A percentile compares a stretch with the other conserved stretches of the same genome.
These are phyloP conservation scores for Gavia stellata DNA, from an alignment of 2,113 vertebrate species.

Conservation along the genomic window DNA sequence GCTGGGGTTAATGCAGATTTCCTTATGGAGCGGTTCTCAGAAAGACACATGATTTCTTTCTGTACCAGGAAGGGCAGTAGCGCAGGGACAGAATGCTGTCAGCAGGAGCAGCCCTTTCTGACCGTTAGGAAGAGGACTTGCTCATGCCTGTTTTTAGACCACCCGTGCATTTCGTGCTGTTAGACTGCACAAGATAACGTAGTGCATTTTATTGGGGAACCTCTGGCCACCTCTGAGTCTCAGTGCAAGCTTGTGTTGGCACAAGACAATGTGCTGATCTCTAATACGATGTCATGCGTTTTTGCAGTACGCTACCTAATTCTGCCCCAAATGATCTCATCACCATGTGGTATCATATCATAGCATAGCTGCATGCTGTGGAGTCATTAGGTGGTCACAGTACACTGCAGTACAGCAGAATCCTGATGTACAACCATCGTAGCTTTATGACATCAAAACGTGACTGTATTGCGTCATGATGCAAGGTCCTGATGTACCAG, in stretches of 20 bases:
- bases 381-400: neutral
- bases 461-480: rapidly evolving
- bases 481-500: neutral
- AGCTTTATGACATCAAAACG: neutral
- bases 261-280: neutral
- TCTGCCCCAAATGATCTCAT: neutral
- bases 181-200: rapidly evolving
- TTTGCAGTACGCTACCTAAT: neutral
- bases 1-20: conserved; percentile 33
- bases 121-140: rapidly evolving
- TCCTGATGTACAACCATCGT: rapidly evolving
- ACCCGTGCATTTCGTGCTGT: rapidly evolving
- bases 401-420: neutral
- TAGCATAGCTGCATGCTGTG: rapidly evolving
- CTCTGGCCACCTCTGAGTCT: neutral
- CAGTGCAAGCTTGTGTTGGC: neutral
- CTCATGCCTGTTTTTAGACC: neutral
- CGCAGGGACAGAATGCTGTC: neutral
- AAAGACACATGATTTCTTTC: neutral
- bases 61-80: conserved; percentile 24
- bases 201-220: rapidly evolving
- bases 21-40: neutral
- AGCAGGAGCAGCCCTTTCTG: neutral
- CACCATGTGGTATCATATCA: neutral
- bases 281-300: neutral